A percentile compares a stretch with the other conserved stretches of the same genome.
phyloP scores from a whole-genome alignment of 2,113 vertebrate genomes.

The Myodes glareolus region DNA sequence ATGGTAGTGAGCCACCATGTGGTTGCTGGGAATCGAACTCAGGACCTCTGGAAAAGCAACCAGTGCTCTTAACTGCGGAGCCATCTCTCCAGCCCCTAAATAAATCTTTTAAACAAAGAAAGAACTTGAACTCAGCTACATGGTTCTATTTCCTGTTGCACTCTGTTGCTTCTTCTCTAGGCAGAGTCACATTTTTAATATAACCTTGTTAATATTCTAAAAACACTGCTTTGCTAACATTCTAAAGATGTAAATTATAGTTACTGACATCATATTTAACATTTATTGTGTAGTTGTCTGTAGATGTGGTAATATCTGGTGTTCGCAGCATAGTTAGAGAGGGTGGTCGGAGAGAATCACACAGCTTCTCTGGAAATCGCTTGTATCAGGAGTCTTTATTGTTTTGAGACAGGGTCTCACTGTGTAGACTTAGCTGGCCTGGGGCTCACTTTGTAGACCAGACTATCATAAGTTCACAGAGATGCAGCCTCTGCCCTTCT shows the following conservation, averaged over 20 bases:
- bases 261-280: not conserved
- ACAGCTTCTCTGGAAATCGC: not conserved
- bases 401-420: not conserved
- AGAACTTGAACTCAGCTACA: not conserved
- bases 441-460: not conserved
- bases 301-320: not conserved
- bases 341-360: not conserved
- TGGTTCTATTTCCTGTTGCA: not conserved
- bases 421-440: not conserved
- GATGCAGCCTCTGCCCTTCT: not conserved
- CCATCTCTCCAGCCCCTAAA: not conserved
- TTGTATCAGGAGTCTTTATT: not conserved
- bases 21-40: not conserved
- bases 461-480: not conserved
- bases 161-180: not conserved
- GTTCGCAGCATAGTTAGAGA: not conserved
- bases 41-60: not conserved
- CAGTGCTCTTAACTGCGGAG: not conserved
- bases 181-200: conserved; percentile 17
- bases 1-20: not conserved
- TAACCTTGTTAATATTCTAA: not conserved
- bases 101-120: not conserved
- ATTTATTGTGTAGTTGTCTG: not conserved
- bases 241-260: conserved; percentile 13
- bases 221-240: not conserved